Conservation (phyloP, 2,113 vertebrate genomes). For the Equus quagga region DNA sequence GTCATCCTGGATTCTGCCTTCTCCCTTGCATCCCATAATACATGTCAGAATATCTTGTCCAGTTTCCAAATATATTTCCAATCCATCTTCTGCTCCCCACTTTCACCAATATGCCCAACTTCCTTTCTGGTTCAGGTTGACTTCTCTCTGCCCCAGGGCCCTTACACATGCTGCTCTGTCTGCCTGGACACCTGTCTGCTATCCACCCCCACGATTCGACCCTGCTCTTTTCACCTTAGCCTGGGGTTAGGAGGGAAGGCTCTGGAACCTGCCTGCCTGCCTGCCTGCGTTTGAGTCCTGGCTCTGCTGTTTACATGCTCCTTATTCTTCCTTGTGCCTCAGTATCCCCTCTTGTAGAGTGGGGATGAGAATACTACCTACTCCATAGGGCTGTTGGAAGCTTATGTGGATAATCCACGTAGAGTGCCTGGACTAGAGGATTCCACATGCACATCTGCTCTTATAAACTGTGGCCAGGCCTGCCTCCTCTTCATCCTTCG, state of each 20-base stretch:
- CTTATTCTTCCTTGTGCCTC: neutral
- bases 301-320: neutral
- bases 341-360: neutral
- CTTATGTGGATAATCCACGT: neutral
- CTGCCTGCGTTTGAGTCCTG: neutral
- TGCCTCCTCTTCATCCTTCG: neutral
- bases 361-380: neutral
- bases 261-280: neutral
- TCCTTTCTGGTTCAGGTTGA: neutral
- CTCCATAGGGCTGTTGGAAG: neutral
- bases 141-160: neutral
- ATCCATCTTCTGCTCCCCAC: rapidly evolving
- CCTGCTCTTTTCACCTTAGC: neutral
- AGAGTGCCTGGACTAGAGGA: neutral
- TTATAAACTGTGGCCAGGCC: neutral
- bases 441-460: neutral
- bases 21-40: neutral
- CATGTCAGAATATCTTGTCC: neutral
- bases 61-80: neutral
- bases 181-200: neutral
- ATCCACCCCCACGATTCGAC: neutral
- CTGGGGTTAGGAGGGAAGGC: neutral
- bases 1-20: neutral
- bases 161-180: neutral
- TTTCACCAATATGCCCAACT: neutral